Evolutionary conservation across 2,888 invertebrate species (phyloP).

Genomic region (Apocheima hispidaria): DNA sequence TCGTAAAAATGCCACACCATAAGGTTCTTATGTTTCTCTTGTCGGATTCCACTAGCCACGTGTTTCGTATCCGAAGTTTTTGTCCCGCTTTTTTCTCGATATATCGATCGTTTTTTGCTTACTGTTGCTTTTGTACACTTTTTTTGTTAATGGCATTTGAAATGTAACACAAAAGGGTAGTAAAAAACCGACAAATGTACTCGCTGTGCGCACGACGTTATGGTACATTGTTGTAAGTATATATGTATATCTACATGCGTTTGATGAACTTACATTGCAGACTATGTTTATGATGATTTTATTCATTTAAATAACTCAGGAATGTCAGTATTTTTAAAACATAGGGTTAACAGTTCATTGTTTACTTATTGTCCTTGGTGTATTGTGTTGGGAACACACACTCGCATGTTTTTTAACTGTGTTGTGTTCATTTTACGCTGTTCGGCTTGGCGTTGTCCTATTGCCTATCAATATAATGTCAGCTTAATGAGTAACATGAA

Average conservation of each 20-base stretch:
- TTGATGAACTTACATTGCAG: not conserved
- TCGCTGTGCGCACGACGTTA: constrained; percentile 37
- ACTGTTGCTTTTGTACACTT: constrained; percentile 52
- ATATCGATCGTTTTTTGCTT: constrained; percentile 56
- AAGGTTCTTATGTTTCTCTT: constrained; percentile 41
- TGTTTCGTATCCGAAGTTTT: constrained; percentile 58
- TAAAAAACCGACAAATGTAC: constrained; percentile 43
- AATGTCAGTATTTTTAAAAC: constrained; percentile 23
- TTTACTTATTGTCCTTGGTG: not conserved
- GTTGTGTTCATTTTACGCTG: constrained; percentile 17
- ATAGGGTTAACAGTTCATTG: not conserved
- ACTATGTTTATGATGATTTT: not conserved
- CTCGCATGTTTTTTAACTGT: constrained; percentile 3
- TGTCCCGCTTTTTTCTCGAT: constrained; percentile 45
- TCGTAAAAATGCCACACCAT: constrained; percentile 35
- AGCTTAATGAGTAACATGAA: no score
- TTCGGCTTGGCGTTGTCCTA: constrained; percentile 5
- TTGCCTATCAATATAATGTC: not conserved
- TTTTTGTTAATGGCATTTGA: constrained; percentile 56
- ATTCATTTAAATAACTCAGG: not conserved
- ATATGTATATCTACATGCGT: not conserved
- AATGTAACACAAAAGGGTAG: constrained; percentile 56
- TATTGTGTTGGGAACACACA: not conserved
- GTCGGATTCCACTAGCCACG: constrained; percentile 58
- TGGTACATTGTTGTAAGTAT: constrained; percentile 31